A percentile compares a stretch with the other conserved stretches of the same genome.
Conservation (phyloP, 2,888 invertebrate genomes). For the Platypus cylindrus region DNA sequence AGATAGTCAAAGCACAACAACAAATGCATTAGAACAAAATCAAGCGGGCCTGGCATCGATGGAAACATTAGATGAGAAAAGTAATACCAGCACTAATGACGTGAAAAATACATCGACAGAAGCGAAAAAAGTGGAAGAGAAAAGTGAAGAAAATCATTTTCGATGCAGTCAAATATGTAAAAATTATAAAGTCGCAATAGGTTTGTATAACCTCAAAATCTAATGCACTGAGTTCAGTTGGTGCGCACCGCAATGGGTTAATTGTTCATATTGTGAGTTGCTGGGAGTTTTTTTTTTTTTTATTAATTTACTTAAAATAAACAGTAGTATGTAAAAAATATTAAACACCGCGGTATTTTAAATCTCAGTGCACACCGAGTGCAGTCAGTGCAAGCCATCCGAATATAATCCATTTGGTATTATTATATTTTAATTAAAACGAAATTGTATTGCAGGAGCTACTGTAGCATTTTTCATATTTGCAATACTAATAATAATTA, state of each 20-base stretch:
- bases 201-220: slow-evolving; percentile 32
- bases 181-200: slow-evolving; percentile 53
- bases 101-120: slow-evolving; percentile 62
- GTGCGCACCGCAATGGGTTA: too few relatives aligned
- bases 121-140: slow-evolving; percentile 43
- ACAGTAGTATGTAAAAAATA: not conserved
- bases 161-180: slow-evolving; percentile 46
- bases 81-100: slow-evolving; percentile 53
- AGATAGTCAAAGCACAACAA: slow-evolving; percentile 9
- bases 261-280: too few relatives aligned
- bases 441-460: slow-evolving; percentile 37
- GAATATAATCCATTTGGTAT: not conserved
- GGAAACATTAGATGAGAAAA: slow-evolving; percentile 68
- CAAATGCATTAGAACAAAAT: slow-evolving; percentile 21
- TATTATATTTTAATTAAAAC: not conserved
- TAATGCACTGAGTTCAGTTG: too few relatives aligned
- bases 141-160: slow-evolving; percentile 33
- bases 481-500: slow-evolving; percentile 49
- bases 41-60: slow-evolving; percentile 66
- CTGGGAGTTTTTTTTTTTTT: slow-evolving; percentile 1
- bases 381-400: not conserved
- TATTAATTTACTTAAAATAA: slow-evolving; percentile 5
- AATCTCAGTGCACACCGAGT: too few relatives aligned
- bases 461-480: slow-evolving; percentile 47
- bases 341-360: too few relatives aligned